Percentiles rank a stretch among this genome's conserved stretches.
These are phyloP conservation scores for Patella vulgata DNA, from an alignment of 1,140 invertebrate species.

Conservation along the genomic window DNA sequence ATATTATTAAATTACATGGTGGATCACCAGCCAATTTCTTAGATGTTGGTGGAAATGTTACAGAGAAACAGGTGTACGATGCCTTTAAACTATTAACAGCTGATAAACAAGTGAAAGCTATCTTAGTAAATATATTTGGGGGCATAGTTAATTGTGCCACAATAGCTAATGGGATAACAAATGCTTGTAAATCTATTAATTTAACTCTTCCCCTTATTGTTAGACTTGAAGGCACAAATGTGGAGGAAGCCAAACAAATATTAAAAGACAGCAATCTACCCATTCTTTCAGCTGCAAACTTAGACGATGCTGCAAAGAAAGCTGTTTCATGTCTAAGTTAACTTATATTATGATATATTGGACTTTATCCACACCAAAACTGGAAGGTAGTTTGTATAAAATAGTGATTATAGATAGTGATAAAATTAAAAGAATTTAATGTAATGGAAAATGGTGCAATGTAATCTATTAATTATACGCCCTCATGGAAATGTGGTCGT, in stretches of 20 bases:
- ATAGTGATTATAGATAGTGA: too few relatives aligned
- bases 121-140: constrained; percentile 98
- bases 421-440: too few relatives aligned
- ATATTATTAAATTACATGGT: constrained; percentile 70
- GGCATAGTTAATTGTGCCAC: constrained; percentile 99
- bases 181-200: constrained; percentile 83
- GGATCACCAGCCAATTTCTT: constrained; percentile 72
- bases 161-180: constrained; percentile 94
- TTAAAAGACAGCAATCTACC: constrained; percentile 84
- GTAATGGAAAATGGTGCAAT: too few relatives aligned
- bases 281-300: constrained; percentile 79
- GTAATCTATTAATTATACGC: too few relatives aligned
- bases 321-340: constrained; percentile 75
- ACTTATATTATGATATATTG: too few relatives aligned
- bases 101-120: constrained; percentile 80
- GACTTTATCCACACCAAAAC: too few relatives aligned
- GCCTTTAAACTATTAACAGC: constrained; percentile 73
- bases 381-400: too few relatives aligned
- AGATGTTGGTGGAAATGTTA: constrained; percentile 71
- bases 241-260: constrained; percentile 75
- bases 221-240: constrained; percentile 91
- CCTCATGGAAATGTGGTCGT: too few relatives aligned
- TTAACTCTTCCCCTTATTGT: constrained; percentile 91
- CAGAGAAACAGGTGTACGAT: constrained; percentile 78
- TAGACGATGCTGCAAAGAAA: constrained; percentile 92